These are phyloP conservation scores for Lethenteron camtschaticum DNA, from an alignment of 2,113 vertebrate species.

Conservation along the genomic window DNA sequence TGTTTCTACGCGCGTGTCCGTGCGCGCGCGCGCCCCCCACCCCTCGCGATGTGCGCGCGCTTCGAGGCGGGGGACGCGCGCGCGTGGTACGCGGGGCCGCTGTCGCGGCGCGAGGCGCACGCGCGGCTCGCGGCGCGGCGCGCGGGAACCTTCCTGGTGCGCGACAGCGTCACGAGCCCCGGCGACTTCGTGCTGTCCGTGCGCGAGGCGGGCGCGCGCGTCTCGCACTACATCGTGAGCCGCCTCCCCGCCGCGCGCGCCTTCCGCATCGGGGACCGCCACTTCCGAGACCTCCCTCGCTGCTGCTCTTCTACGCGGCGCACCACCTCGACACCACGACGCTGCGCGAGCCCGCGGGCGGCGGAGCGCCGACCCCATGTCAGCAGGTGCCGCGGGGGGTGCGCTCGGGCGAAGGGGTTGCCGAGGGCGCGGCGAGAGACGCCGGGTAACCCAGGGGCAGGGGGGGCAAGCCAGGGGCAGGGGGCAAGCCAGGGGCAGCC, in stretches of 20 bases:
- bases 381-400: too few species aligned
- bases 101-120: constrained; percentile 3
- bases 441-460: neutral
- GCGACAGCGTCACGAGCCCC: constrained; percentile 3
- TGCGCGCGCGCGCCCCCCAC: too few species aligned
- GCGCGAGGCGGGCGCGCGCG: neutral
- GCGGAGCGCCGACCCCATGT: too few species aligned
- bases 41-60: constrained; percentile 2
- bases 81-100: neutral
- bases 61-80: constrained; percentile 3
- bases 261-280: constrained; percentile 5
- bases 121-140: constrained; percentile 2
- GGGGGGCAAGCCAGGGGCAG: neutral
- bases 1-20: too few species aligned
- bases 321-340: constrained; percentile 3
- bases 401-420: neutral
- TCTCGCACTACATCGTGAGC: constrained; percentile 4
- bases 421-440: neutral
- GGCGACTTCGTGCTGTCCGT: constrained; percentile 6
- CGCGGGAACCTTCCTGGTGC: constrained; percentile 2
- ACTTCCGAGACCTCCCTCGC: constrained; percentile 1
- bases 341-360: constrained; percentile 1
- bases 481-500: neutral
- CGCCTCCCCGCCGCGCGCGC: neutral
- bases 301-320: constrained; percentile 1